Percentiles rank a stretch among this genome's conserved stretches.
phyloP scores from a whole-genome alignment of 2,113 vertebrate species.

The Leucoraja erinaceus region DNA sequence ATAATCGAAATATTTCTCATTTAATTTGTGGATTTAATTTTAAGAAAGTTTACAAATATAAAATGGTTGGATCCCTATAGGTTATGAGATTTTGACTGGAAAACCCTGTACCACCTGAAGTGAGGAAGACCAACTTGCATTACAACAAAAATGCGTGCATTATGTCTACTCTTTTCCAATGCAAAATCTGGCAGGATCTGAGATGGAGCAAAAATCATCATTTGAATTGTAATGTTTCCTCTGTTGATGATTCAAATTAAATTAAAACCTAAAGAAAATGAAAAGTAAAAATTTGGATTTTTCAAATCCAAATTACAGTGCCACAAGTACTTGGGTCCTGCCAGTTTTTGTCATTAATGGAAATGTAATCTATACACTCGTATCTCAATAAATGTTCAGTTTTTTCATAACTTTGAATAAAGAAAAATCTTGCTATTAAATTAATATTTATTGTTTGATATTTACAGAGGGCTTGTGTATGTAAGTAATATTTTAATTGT shows the following conservation, averaged over 20 bases:
- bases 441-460: conserved; percentile 35
- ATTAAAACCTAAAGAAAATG: background rate
- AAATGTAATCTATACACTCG: background rate
- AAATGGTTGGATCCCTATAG: background rate
- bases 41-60: background rate
- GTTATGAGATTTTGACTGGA: background rate
- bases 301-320: background rate
- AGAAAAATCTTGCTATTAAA: conserved; percentile 21
- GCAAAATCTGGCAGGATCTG: background rate
- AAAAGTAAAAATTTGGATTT: too few relatives aligned
- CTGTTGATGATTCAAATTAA: background rate
- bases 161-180: background rate
- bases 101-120: background rate
- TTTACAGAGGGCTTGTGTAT: conserved; percentile 12
- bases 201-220: background rate
- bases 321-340: background rate
- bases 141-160: background rate
- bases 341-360: background rate
- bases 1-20: background rate
- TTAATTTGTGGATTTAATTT: background rate
- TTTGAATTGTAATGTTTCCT: background rate
- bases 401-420: background rate
- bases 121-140: background rate
- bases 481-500: background rate
- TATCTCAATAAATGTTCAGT: background rate